Evolutionary conservation across 2,888 invertebrate species (phyloP).

Genomic region (Coleophora deauratella): DNA sequence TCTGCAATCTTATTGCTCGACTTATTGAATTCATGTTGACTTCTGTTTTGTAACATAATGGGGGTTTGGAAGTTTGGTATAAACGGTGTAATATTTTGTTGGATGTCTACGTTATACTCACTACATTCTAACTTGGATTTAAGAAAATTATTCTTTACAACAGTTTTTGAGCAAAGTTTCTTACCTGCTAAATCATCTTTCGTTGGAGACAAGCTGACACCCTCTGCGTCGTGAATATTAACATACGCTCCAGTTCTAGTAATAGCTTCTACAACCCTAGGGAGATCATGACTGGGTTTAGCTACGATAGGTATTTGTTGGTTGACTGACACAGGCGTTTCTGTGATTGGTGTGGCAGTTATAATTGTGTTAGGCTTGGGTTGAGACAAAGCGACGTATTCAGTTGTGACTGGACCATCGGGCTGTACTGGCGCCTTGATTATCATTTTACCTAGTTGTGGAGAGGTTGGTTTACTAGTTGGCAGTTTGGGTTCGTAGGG

Average conservation of each 20-base stretch:
- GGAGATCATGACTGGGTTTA: conserved; percentile 49
- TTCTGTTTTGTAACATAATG: conserved; percentile 54
- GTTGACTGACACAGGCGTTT: conserved; percentile 28
- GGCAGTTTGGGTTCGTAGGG: conserved; percentile 50
- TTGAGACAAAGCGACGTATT: conserved; percentile 73
- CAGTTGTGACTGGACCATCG: conserved; percentile 62
- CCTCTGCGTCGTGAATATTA: conserved; percentile 79
- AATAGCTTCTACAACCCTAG: conserved; percentile 60
- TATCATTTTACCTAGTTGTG: conserved; percentile 78
- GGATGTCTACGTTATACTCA: conserved; percentile 41
- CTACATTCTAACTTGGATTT: conserved; percentile 31
- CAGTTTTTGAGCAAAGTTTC: conserved; percentile 46
- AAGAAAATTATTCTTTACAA: conserved; percentile 30
- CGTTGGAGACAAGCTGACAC: conserved; percentile 74
- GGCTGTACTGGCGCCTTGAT: conserved; percentile 70
- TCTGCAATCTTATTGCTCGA: conserved; percentile 55
- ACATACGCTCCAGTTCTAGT: conserved; percentile 79
- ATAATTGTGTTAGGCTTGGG: conserved; percentile 77
- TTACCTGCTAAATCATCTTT: conserved; percentile 82
- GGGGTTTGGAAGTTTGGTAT: conserved; percentile 66
- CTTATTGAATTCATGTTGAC: conserved; percentile 35
- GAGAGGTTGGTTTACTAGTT: conserved; percentile 72
- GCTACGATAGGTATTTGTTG: conserved; percentile 31
- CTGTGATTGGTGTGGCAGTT: conserved; percentile 66
- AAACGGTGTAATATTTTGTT: conserved; percentile 35